Conservation (phyloP, 1,140 invertebrate species). For the Macrostomum lignano region DNA sequence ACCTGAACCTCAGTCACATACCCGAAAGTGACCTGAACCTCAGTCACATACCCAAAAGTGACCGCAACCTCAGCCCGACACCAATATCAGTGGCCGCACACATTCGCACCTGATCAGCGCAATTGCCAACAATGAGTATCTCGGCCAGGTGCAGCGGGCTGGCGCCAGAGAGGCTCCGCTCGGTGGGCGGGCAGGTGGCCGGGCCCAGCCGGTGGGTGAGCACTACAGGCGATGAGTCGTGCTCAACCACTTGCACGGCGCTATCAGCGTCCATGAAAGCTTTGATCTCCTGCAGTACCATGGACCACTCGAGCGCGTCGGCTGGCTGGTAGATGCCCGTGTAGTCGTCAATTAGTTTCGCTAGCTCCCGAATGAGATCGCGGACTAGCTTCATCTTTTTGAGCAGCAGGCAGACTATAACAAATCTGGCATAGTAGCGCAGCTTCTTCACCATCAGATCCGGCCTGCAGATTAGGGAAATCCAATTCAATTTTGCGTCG, state of each 20-base stretch:
- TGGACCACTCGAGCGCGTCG: constrained; percentile 74
- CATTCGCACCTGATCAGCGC: constrained; percentile 59
- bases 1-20: too few relatives aligned
- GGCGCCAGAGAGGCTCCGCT: constrained; percentile 41
- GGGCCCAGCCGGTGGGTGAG: constrained; percentile 44
- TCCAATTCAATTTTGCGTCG: background rate
- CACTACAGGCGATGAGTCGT: constrained; percentile 49
- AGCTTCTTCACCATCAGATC: constrained; percentile 50
- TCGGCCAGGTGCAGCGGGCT: constrained; percentile 47
- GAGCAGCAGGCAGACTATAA: constrained; percentile 68
- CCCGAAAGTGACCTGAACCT: too few relatives aligned
- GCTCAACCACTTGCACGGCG: constrained; percentile 52
- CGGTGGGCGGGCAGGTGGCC: constrained; percentile 52
- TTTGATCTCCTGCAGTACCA: constrained; percentile 73
- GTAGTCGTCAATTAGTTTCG: constrained; percentile 53
- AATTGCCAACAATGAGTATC: constrained; percentile 71
- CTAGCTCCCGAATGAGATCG: constrained; percentile 65
- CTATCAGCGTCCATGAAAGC: constrained; percentile 72
- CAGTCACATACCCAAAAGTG: too few relatives aligned
- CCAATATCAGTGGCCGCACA: too few relatives aligned
- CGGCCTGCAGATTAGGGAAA: background rate
- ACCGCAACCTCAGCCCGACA: too few relatives aligned
- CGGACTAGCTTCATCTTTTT: constrained; percentile 74
- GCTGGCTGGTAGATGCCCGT: constrained; percentile 75
- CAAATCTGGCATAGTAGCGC: constrained; percentile 76